Conservation (phyloP, 2,113 vertebrate genomes). For the Ovis aries region DNA sequence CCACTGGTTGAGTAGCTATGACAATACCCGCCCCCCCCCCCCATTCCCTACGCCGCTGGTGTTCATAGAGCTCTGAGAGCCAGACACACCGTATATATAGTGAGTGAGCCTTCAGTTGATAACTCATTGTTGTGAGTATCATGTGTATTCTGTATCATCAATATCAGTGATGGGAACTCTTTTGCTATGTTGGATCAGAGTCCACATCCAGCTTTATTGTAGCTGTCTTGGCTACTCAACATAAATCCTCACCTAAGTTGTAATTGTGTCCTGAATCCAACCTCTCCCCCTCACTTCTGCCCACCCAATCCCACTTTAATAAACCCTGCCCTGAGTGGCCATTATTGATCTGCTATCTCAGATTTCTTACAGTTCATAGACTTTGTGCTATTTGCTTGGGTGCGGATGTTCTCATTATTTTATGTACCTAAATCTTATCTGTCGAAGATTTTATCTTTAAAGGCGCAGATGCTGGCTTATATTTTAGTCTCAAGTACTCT, state of each 20-base stretch:
- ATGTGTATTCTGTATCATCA: background rate
- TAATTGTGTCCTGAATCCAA: background rate
- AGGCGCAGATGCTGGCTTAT: background rate
- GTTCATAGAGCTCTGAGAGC: background rate
- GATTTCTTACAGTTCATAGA: background rate
- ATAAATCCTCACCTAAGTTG: background rate
- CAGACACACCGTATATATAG: rapidly evolving
- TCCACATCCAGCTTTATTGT: background rate
- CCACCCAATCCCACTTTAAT: background rate
- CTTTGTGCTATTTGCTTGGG: background rate
- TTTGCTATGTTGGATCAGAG: background rate
- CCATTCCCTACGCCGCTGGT: rapidly evolving
- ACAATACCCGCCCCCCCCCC: background rate
- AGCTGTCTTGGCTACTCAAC: background rate
- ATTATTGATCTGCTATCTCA: background rate
- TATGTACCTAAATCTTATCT: background rate
- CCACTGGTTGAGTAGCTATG: background rate
- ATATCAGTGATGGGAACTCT: background rate
- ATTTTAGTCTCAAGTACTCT: background rate
- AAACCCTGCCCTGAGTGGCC: background rate
- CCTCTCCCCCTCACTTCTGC: background rate
- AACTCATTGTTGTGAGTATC: background rate
- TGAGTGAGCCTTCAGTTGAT: background rate
- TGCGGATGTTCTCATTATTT: background rate
- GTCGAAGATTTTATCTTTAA: background rate